Percentiles rank a stretch among this genome's conserved stretches.
Conservation (phyloP, 2,888 invertebrate species). For the Augochlorella aurata region DNA sequence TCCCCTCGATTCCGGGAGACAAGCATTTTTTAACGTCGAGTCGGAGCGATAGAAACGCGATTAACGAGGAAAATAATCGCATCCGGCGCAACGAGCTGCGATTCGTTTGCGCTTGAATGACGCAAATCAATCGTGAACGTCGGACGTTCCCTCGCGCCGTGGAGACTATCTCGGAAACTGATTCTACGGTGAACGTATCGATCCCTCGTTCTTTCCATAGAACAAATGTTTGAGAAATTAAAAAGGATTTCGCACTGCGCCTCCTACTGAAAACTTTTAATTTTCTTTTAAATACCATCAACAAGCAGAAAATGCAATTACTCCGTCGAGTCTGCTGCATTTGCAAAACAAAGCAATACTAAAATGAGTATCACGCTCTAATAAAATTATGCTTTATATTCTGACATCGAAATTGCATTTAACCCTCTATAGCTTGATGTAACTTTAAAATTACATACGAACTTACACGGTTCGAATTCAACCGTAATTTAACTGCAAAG, state of each 20-base stretch:
- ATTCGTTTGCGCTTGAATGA: slow-evolving; percentile 25
- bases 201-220: not conserved
- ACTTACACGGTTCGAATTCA: no score
- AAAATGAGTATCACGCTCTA: no score
- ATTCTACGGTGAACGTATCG: slow-evolving; percentile 11
- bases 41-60: slow-evolving; percentile 6
- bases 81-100: slow-evolving; percentile 20
- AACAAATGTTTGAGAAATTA: not conserved
- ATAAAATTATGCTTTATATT: no score
- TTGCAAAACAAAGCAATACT: no score
- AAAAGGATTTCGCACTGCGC: not conserved
- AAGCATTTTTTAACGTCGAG: slow-evolving; percentile 15
- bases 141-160: not conserved
- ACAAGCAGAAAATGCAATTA: no score
- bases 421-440: no score
- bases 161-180: slow-evolving; percentile 15
- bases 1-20: not conserved
- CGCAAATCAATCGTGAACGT: slow-evolving; percentile 18
- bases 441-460: no score
- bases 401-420: no score
- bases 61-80: slow-evolving; percentile 33
- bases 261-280: not conserved
- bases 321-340: no score
- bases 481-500: no score
- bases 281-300: no score